These are phyloP conservation scores for Sparidentex hasta DNA, from an alignment of 2,797 vertebrate genomes.

Conservation along the genomic window DNA sequence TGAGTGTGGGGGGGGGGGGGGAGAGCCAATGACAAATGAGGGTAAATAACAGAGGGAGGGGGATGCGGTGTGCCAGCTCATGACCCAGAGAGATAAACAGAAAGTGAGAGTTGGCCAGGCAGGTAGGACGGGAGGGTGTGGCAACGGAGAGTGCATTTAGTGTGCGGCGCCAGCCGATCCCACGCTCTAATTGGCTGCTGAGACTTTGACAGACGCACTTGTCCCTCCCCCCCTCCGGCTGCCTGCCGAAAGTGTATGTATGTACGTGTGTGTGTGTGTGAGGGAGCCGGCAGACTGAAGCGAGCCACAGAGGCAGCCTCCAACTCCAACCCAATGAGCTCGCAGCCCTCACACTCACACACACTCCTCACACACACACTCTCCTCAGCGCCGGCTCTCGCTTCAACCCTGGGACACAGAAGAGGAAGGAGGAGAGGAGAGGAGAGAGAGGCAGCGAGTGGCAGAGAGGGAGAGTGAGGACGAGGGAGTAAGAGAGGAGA, in stretches of 20 bases:
- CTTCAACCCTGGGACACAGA: constrained; percentile 81
- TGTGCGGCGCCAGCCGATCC: constrained; percentile 28
- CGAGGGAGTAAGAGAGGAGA: constrained; percentile 72
- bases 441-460: constrained; percentile 54
- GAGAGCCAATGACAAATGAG: constrained; percentile 66
- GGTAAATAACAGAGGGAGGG: constrained; percentile 44
- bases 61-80: constrained; percentile 23
- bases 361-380: constrained; percentile 36
- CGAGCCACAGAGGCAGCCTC: constrained; percentile 81
- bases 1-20: no score
- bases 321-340: constrained; percentile 85
- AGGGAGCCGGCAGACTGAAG: constrained; percentile 72
- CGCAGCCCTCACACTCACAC: constrained; percentile 71
- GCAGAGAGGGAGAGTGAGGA: constrained; percentile 59
- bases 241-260: constrained; percentile 67
- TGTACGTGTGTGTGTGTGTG: constrained; percentile 56
- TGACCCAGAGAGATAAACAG: constrained; percentile 66
- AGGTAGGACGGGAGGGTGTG: constrained; percentile 68
- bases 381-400: constrained; percentile 65
- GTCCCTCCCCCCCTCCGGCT: constrained; percentile 68
- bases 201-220: constrained; percentile 69
- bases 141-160: constrained; percentile 29
- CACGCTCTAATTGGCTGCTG: constrained; percentile 77
- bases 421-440: constrained; percentile 55
- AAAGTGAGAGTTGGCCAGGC: constrained; percentile 57